These are phyloP conservation scores for Momotus momota DNA, from an alignment of 2,797 vertebrate species.

Conservation along the genomic window DNA sequence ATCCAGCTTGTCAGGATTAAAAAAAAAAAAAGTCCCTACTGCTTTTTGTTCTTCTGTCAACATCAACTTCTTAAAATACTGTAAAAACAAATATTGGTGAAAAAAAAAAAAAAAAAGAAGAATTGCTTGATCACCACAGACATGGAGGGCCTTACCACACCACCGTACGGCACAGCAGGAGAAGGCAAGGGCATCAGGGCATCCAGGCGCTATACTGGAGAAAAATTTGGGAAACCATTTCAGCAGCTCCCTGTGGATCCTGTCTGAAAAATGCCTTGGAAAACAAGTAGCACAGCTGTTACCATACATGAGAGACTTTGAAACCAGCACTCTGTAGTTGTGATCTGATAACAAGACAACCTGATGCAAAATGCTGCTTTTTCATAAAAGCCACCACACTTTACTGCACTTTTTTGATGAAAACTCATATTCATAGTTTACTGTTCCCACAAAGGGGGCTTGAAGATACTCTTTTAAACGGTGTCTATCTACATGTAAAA, in stretches of 20 bases:
- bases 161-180: neutral
- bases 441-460: neutral
- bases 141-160: neutral
- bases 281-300: neutral
- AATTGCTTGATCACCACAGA: neutral
- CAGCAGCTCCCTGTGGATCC: neutral
- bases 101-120: neutral
- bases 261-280: neutral
- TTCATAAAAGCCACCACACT: neutral
- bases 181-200: neutral
- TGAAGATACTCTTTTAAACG: neutral
- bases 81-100: slow-evolving; percentile 9
- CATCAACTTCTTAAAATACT: slow-evolving; percentile 24
- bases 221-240: neutral
- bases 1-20: neutral
- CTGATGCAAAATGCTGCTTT: neutral
- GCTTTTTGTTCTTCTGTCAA: neutral
- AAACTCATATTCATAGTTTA: neutral
- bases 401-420: neutral
- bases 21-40: neutral
- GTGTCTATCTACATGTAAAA: neutral
- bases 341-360: neutral
- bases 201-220: neutral
- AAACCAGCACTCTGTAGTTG: neutral
- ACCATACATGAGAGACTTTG: neutral